phyloP scores from a whole-genome alignment of 2,797 vertebrate genomes.

The Atherinosoma microstoma region DNA sequence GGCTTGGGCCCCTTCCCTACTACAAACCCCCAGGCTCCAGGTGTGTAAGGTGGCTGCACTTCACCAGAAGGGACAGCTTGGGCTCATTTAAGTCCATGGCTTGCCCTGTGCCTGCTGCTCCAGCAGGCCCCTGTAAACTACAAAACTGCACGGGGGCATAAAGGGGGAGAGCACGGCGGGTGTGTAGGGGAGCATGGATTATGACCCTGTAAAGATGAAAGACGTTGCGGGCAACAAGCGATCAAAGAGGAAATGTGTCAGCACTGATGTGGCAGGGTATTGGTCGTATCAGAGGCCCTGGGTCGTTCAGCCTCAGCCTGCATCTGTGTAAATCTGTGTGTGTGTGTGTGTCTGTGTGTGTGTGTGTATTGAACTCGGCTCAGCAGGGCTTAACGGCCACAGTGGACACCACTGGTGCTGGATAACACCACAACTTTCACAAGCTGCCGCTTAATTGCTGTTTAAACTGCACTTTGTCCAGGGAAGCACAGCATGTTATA shows the following conservation, averaged over 20 bases:
- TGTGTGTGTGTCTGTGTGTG: slow-evolving; percentile 25
- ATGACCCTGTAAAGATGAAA: slow-evolving; percentile 89
- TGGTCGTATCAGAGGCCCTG: slow-evolving; percentile 72
- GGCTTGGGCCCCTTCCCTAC: slow-evolving; percentile 67
- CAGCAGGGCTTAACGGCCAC: slow-evolving; percentile 76
- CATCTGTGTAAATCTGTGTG: slow-evolving; percentile 40
- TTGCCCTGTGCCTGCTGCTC: slow-evolving; percentile 72
- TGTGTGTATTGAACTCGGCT: slow-evolving; percentile 59
- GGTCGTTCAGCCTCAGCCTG: slow-evolving; percentile 49
- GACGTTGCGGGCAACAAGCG: slow-evolving; percentile 72
- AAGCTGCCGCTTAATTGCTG: slow-evolving; percentile 82
- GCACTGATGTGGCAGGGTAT: slow-evolving; percentile 78
- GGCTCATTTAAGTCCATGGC: slow-evolving; percentile 76
- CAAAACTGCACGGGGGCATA: slow-evolving; percentile 66
- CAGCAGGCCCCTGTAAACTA: slow-evolving; percentile 69
- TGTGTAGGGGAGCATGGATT: slow-evolving; percentile 78
- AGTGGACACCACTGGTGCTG: slow-evolving; percentile 72
- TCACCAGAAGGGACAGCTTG: slow-evolving; percentile 77
- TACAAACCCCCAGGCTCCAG: slow-evolving; percentile 74
- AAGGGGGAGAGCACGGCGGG: slow-evolving; percentile 52
- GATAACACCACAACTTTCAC: slow-evolving; percentile 81
- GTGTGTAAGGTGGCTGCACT: slow-evolving; percentile 82
- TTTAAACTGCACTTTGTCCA: slow-evolving; percentile 80
- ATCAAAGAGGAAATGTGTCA: slow-evolving; percentile 86
- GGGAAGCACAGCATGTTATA: slow-evolving; percentile 62